Base-by-base conservation (phyloP, 2,113 vertebrate genomes). In the Myotis yumanensis region DNA sequence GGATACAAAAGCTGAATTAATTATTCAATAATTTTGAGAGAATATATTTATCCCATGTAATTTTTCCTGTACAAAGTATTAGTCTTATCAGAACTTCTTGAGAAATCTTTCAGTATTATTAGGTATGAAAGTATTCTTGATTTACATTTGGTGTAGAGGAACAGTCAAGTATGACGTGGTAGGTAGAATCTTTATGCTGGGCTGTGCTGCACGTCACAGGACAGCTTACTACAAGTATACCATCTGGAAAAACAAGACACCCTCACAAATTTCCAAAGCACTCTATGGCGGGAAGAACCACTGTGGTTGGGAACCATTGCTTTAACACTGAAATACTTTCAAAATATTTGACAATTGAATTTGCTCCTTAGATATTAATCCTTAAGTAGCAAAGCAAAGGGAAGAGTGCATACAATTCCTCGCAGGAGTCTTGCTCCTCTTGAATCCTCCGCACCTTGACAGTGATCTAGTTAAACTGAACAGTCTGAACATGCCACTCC, bases 41-140 rank as follows among this genome's bases (percentile, higher is more conserved):
- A 54, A 59, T 76, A 32, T 80, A 66, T n/a, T 87, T 85, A 93
- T 90, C 85, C 15, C 57, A 90, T 69, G 68, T 79, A 52, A 51
- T 59, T 84, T 93, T 96, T 75, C 68, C 32, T 52, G 3, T 66
- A 32, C 1, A 85, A 73, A 93, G 71, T 73, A 81, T 43, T 64
- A 81, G 8, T 20, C n/a, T 17, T 52, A 62, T 62, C 18, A 62
- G 37, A 73, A 87, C 7, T 64, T 95, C 77, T 64, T 43, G 17
- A 35, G 80, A 90, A 94, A 48, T 4, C 11, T 92, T 72, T 91
- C 12, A 62, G n/a, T 46, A 66, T 37, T 57, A 22, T 75, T 62
- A 69, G 11, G 22, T 7, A 17, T 57, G 72, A n/a, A 17, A 23
- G 11, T 72, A 46, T 51, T 69, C 54, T 2, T 69, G 87, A 89